Conservation (phyloP, 1,140 invertebrate genomes). For the Drosophila athabasca region DNA sequence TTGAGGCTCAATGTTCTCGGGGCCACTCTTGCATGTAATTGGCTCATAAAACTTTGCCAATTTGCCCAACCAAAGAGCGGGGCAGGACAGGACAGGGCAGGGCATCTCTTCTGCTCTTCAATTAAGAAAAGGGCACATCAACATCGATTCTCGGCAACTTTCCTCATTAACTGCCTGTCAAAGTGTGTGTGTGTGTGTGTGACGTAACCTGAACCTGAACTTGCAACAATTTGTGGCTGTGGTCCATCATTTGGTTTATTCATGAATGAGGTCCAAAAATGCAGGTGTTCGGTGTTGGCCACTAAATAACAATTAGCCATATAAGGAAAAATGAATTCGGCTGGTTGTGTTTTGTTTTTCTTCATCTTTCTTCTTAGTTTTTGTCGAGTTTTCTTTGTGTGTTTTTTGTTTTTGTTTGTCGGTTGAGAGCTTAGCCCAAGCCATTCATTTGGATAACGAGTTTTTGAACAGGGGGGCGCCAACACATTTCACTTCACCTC, state of each 20-base stretch:
- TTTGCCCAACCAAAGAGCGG: constrained; percentile 1
- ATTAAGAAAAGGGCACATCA: constrained; percentile 31
- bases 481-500: constrained; percentile 28
- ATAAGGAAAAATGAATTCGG: constrained; percentile 47
- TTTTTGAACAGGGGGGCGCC: constrained; percentile 55
- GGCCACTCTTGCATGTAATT: constrained; percentile 79
- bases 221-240: neutral
- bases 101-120: neutral
- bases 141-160: constrained; percentile 64
- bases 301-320: constrained; percentile 76
- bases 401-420: constrained; percentile 1
- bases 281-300: constrained; percentile 68
- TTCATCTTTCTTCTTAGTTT: constrained; percentile 2
- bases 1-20: constrained; percentile 62
- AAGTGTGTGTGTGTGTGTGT: constrained; percentile 15
- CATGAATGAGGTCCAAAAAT: constrained; percentile 41
- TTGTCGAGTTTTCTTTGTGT: neutral
- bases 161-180: constrained; percentile 25
- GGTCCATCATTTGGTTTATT: constrained; percentile 45
- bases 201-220: constrained; percentile 43
- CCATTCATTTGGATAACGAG: constrained; percentile 57
- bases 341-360: neutral
- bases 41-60: constrained; percentile 57
- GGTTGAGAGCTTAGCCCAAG: constrained; percentile 2
- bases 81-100: neutral